Conservation (phyloP, 2,888 invertebrate genomes). For the Ptychoptera contaminata region DNA sequence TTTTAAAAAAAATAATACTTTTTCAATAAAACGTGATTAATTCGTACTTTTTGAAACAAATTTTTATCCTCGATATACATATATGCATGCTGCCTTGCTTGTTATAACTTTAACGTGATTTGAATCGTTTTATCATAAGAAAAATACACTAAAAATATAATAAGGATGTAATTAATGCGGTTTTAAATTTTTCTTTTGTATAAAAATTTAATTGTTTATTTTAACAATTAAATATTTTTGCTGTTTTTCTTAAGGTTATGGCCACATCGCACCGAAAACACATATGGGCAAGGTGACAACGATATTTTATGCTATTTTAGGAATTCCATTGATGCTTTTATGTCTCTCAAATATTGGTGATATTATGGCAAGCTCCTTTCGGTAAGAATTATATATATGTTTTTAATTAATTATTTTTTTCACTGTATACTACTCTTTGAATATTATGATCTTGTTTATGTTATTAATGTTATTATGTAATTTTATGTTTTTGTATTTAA, state of each 20-base stretch:
- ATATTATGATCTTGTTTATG: too few species aligned
- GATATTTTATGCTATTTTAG: slow-evolving; percentile 89
- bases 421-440: not conserved
- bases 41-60: too few species aligned
- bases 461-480: too few species aligned
- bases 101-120: not conserved
- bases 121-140: not conserved
- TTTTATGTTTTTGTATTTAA: too few species aligned
- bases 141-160: not conserved
- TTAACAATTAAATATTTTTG: not conserved
- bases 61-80: not conserved
- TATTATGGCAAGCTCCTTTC: slow-evolving; percentile 84
- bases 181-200: too few species aligned
- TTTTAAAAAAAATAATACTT: too few species aligned
- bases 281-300: slow-evolving; percentile 87
- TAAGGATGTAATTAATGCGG: too few species aligned
- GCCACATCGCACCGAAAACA: slow-evolving; percentile 89
- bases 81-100: not conserved
- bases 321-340: slow-evolving; percentile 86
- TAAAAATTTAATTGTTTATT: not conserved
- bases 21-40: too few species aligned
- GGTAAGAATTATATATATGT: slow-evolving; percentile 26
- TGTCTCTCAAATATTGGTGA: slow-evolving; percentile 90
- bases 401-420: not conserved
- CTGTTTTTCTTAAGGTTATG: slow-evolving; percentile 54